Evolutionary conservation across 2,113 vertebrate genomes (phyloP), one percentile per base, ranked within the genome.

Genomic region (Bolborhynchus lineola): DNA sequence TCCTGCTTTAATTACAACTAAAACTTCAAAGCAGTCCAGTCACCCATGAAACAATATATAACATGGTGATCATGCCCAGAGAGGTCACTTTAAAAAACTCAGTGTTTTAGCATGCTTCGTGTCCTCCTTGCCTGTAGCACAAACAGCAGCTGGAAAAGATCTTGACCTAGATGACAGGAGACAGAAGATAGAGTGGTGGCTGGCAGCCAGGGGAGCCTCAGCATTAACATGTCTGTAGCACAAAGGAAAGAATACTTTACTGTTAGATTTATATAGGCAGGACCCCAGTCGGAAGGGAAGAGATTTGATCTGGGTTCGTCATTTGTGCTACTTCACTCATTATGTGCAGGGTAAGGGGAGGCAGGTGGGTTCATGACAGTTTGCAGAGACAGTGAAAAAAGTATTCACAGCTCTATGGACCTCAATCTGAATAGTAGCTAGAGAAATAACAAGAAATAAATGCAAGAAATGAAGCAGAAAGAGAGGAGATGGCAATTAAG

Each of bases 1-100:
- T 88, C 31, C 59, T 85, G 65, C 77, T 89, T 92, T 95, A 96
- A 92, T 94, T 96, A 75, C 63, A 94, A 87, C 31, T 89, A 81
- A 91, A 95, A 53, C 41, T 77, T 95, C 67, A 96, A 95, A 92
- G 84, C 63, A 33, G 25, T n/a, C 55, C 71, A 80, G 42, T 80
- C 74, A 93, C 24, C 77, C 80, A 67, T 76, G 68, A 72, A 90
- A 63, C 68, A 71, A 79, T 70, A 72, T 35, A 18, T 81, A 90
- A 75, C 39, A 68, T 16, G 42, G 26, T 53, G 15, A 71, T 31
- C 79, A 44, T 25, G 19, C 65, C 57, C 35, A 31, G 41, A 92
- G 46, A 83, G 19, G 52, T 57, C 5, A 3, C 41, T 31, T 68
- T 75, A 47, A 89, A 82, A 89, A 91, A 49, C 80, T 91, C 41